Evolutionary conservation across 2,113 vertebrate species (phyloP), one percentile per base, ranked within the genome.

Genomic region (Anoura caudifer): DNA sequence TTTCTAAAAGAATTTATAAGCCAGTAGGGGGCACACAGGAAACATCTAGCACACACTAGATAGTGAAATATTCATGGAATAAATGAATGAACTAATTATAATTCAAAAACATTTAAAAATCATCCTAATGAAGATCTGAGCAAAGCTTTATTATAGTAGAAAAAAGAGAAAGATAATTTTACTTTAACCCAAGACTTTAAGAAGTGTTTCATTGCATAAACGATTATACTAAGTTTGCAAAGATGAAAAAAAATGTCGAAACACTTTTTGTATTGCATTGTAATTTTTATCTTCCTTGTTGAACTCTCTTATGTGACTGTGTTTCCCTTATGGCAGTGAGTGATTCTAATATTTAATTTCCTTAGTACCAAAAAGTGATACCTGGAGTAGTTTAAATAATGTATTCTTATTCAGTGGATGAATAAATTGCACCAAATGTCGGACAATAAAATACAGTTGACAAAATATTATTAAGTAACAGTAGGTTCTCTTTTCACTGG

Each of bases 11-110:
- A 84, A 85, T 77, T 93, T 85, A 24, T 38, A 87, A 94, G 45
- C 91, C 96, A 96, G 88, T 77, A 97, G 95, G 83, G 96, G 96
- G 95, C 93, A 94, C 22, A 84, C 4, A 47, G 67, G 59, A 95
- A 92, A 84, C 93, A 90, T 80, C 28, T 56, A 83, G 45, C n/a
- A 84, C 10, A 41, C 12, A 77, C 4, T 28, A 67, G 33, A 70
- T 8, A 24, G 47, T 38, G 26, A 80, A 76, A 47, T 85, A 26
- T 14, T 75, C 73, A 52, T 5, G 80, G 56, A 87, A 61, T 33
- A 90, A 70, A 69, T 70, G n/a, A 83, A 90, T 47, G 7, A 82
- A 80, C 14, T 41, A 85, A 80, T 67, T 72, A 56, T 77, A 80
- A 67, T 54, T 8, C n/a, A 67, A 91, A 36, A 47, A 91, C 85